Base-by-base conservation (phyloP, 2,113 vertebrate species). In the Cryptomyrus ogoouensis region DNA sequence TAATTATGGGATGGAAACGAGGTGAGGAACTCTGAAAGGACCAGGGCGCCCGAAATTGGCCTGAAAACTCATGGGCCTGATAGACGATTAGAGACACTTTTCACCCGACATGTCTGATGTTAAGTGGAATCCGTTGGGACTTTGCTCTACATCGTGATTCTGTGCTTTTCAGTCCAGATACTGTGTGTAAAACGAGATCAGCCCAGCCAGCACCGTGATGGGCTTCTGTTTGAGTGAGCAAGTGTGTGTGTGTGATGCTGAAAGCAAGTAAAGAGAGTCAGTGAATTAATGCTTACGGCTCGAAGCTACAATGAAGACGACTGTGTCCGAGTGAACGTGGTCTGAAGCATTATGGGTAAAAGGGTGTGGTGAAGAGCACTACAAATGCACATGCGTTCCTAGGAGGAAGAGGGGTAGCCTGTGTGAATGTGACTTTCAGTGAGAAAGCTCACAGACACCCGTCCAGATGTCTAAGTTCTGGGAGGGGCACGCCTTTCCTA, bases 1-100 rank as follows among this genome's bases (percentile, higher is more conserved):
- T 44, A 52, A 53, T 35, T 74, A 56, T 31, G 31, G 35, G 19
- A 31, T 46, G 46, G 46, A 70, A 70, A 88, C 19, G 31, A 83
- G 66, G 50, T 27, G 27, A 46, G 88, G 58, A 88, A 53, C 50
- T 89, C 35, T 89, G 88, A 89, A 83, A 50, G n/a, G n/a, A 19
- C 31, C 52, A 21, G 19, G 21, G 49, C 17, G 3, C 9, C 27
- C 39, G 66, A 39, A 50, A 39, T 35, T 24, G 8, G 62, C 46
- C 70, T 47, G 47, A n/a, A 77, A 80, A 83, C 66, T 89, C 70
- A 39, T 3, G 39, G n/a, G 47, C 39, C 15, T 89, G 70, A 89
- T 83, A 52, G 39, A 24, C 35, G 88, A 83, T 77, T 89, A 49
- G 47, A 46, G 24, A 83, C 46, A 70, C 46, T 83, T 12, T 35